Evolutionary conservation across 2,888 invertebrate species (phyloP), one percentile per base, ranked within the genome.

Genomic region (Caenorhabditis sulstoni): DNA sequence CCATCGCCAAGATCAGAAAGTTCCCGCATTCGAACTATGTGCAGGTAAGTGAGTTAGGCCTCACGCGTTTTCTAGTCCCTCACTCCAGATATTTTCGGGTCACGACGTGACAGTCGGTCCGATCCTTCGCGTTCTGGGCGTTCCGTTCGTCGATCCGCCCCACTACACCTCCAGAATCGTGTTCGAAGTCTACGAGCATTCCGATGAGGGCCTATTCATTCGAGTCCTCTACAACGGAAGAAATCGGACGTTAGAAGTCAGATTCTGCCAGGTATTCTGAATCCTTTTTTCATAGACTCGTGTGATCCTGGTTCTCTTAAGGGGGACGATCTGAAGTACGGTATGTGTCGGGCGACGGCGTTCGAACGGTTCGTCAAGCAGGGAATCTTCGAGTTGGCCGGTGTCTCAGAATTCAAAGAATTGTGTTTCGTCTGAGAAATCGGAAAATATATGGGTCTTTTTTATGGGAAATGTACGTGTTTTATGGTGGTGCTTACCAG

Each of bases 151-250:
- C 11, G 55, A 90, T 88, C 68, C 91, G 80, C 94, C 96, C 53
- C 94, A 94, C 22, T 97, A 96, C 90, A 96, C 95, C 0, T 94
- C 96, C 0, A 92, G 97, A 65, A 92, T 97, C 85, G 93, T 95
- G 2, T 94, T 97, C 84, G 97, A 97, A 58, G 62, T 81, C 23
- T 79, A 79, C 44, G 79, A 75, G 37, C 74, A 73, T 16, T 44
- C 47, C 0, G 44, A 79, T 11, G 79, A 79, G 37, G 79, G 79
- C 14, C 12, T 74, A 0, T 74, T 74, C 47, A 41, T 85, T n/a
- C 75, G 83, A 35, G 39, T 83, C 0, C 49, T 85, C 3, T 78
- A 79, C 58, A 84, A 85, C 58, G 85, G 85, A 29, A 53, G 35
- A 0, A 84, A 84, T 52, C 55, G 78, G 8, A 82, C 83, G 0